Percentiles rank a stretch among this genome's conserved stretches.
Conservation (phyloP, 1,140 invertebrate genomes). For the Drosophila paulistorum region DNA sequence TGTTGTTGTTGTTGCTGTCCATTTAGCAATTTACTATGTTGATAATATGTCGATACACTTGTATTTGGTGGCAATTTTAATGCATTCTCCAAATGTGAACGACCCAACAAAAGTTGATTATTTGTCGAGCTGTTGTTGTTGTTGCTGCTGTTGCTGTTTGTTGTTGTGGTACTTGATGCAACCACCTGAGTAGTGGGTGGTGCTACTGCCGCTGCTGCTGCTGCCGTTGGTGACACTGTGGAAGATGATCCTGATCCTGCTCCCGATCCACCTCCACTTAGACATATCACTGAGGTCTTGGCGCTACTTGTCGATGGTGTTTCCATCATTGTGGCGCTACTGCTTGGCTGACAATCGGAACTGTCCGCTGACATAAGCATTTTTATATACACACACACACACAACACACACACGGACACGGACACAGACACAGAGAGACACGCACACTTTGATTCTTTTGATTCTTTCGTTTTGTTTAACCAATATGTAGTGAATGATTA, state of each 20-base stretch:
- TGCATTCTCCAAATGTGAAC: slow-evolving; percentile 76
- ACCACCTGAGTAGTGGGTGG: slow-evolving; percentile 20
- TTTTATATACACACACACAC: slow-evolving; percentile 33
- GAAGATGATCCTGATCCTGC: slow-evolving; percentile 22
- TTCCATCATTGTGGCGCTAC: slow-evolving; percentile 48
- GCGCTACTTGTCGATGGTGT: slow-evolving; percentile 35
- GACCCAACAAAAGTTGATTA: slow-evolving; percentile 54
- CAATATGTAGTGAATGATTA: no score
- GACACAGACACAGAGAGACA: no score
- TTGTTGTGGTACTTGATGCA: slow-evolving; percentile 35
- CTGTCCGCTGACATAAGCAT: slow-evolving; percentile 83
- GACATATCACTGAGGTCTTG: slow-evolving; percentile 72
- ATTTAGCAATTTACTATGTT: slow-evolving; percentile 71
- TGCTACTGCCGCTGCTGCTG: slow-evolving; percentile 29
- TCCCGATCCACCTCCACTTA: slow-evolving; percentile 18
- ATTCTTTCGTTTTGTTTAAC: neutral
- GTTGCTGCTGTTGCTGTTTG: slow-evolving; percentile 25
- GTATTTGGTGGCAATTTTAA: slow-evolving; percentile 76
- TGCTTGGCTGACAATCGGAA: slow-evolving; percentile 71
- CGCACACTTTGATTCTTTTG: no score
- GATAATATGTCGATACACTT: slow-evolving; percentile 79
- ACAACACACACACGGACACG: neutral
- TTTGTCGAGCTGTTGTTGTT: slow-evolving; percentile 16
- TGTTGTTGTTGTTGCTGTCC: slow-evolving; percentile 29
- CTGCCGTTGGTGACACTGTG: slow-evolving; percentile 13